Conservation (phyloP, 1,140 invertebrate species). For the Drosophila biarmipes region DNA sequence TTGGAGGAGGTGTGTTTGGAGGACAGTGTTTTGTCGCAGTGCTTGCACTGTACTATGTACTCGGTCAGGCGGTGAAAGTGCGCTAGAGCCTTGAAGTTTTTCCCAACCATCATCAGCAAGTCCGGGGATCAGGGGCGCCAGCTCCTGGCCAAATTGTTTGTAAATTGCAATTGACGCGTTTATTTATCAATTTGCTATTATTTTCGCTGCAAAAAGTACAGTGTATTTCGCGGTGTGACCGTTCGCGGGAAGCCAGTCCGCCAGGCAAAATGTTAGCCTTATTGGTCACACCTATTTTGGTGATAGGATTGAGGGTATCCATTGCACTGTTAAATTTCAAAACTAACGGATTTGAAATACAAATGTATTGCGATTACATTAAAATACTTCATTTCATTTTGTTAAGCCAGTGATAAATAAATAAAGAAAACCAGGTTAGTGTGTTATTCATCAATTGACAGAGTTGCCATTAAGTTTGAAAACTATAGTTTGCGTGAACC, state of each 20-base stretch:
- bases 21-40: constrained; percentile 74
- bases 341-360: too few relatives aligned
- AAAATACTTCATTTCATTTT: too few relatives aligned
- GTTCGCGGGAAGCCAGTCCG: not conserved
- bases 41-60: constrained; percentile 75
- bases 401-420: too few relatives aligned
- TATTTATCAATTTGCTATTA: constrained; percentile 21
- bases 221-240: not conserved
- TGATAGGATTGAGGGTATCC: too few relatives aligned
- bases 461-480: too few relatives aligned
- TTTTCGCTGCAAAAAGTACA: constrained; percentile 19
- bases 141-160: constrained; percentile 2
- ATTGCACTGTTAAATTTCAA: too few relatives aligned
- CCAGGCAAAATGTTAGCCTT: not conserved
- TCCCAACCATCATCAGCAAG: constrained; percentile 61
- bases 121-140: constrained; percentile 1
- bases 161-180: constrained; percentile 8
- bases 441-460: too few relatives aligned
- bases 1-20: constrained; percentile 75
- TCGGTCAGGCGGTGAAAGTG: constrained; percentile 71
- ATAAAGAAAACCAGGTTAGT: too few relatives aligned
- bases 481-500: too few relatives aligned
- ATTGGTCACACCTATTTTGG: not conserved
- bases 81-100: constrained; percentile 67
- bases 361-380: too few relatives aligned